Evolutionary conservation across 30 jellyfish, hydroid and myxozoan species (phyloP).

Genomic region (Turritopsis rubra): DNA sequence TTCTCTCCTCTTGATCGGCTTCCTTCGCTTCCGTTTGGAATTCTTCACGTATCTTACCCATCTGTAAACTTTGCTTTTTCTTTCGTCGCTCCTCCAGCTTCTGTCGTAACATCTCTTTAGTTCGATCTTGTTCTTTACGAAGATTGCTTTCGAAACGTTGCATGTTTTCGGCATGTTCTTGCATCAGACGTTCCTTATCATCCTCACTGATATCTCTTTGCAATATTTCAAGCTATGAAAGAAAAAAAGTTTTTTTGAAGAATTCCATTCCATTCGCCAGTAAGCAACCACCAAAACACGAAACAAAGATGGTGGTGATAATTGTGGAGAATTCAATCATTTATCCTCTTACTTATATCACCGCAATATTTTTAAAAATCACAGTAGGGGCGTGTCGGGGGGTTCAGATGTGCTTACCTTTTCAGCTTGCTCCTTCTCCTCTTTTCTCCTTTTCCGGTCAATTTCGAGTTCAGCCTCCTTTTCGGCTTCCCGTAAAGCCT

Average conservation of each 20-base stretch:
- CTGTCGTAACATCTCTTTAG: constrained; percentile 77
- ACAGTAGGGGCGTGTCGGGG: too few relatives aligned
- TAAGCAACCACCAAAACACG: background rate
- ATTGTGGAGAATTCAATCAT: background rate
- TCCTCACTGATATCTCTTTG: constrained; percentile 28
- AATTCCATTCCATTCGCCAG: background rate
- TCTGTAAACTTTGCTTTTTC: constrained; percentile 45
- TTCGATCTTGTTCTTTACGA: constrained; percentile 83
- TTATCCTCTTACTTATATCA: background rate
- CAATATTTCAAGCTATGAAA: constrained; percentile 20
- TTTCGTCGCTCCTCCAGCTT: constrained; percentile 75
- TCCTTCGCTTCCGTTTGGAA: constrained; percentile 19
- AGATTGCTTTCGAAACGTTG: constrained; percentile 61
- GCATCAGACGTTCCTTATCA: constrained; percentile 68
- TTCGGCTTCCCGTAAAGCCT: constrained; percentile 77
- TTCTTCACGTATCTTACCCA: constrained; percentile 36
- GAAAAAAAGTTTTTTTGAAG: background rate
- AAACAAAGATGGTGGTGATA: background rate
- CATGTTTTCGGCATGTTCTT: constrained; percentile 82
- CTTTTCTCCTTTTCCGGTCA: constrained; percentile 42
- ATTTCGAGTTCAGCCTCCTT: constrained; percentile 75
- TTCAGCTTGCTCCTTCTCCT: constrained; percentile 64
- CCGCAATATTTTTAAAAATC: background rate
- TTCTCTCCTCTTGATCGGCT: constrained; percentile 34
- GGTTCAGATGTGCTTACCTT: too few relatives aligned